phyloP scores from a whole-genome alignment of 2,888 invertebrate genomes.

The Nezara viridula region DNA sequence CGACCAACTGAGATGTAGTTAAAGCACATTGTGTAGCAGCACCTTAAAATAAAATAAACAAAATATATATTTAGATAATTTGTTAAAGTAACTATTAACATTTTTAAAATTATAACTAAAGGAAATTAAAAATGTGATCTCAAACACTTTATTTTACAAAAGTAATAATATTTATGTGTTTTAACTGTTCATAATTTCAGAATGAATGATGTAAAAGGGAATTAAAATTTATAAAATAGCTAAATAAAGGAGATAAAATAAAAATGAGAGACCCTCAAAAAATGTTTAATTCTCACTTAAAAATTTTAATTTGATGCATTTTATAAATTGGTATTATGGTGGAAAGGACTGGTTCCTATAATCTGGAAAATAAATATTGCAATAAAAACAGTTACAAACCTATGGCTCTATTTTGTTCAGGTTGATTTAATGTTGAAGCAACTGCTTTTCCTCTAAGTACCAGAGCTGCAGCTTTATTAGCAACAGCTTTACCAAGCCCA shows the following conservation, averaged over 20 bases:
- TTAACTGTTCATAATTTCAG: too few relatives aligned
- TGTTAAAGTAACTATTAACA: too few relatives aligned
- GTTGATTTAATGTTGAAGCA: slow-evolving; percentile 87
- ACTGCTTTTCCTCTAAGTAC: slow-evolving; percentile 97
- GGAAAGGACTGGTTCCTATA: background rate
- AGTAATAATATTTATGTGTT: too few relatives aligned
- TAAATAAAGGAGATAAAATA: too few relatives aligned
- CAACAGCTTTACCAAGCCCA: slow-evolving; percentile 95
- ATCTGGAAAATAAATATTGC: background rate
- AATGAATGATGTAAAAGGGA: too few relatives aligned
- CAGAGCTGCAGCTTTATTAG: slow-evolving; percentile 96
- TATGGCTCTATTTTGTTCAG: slow-evolving; percentile 89
- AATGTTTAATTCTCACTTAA: background rate
- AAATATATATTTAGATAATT: background rate
- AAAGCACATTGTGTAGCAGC: slow-evolving; percentile 96
- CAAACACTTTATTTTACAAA: background rate
- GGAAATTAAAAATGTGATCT: too few relatives aligned
- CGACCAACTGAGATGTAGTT: slow-evolving; percentile 97
- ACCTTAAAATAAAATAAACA: slow-evolving; percentile 39
- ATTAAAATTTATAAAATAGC: too few relatives aligned
- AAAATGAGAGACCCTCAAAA: background rate
- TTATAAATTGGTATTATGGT: background rate
- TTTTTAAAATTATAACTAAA: too few relatives aligned
- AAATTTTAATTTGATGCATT: background rate
- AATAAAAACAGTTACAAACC: slow-evolving; percentile 69